Conservation (phyloP, 2,113 vertebrate genomes). For the Dasypus novemcinctus region DNA sequence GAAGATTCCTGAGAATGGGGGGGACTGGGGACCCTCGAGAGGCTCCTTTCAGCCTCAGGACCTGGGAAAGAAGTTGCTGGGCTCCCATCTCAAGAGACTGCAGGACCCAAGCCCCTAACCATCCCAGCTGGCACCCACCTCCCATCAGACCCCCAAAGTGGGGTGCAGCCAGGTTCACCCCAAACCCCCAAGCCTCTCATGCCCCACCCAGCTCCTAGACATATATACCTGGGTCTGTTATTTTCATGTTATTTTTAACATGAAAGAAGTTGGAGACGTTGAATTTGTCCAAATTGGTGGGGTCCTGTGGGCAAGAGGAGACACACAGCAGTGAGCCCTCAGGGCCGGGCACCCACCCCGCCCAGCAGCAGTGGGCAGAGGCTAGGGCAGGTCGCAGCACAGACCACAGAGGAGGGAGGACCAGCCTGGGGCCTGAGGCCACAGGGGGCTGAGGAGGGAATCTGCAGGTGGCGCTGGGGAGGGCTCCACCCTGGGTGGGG, state of each 20-base stretch:
- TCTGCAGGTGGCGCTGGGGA: neutral
- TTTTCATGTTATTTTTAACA: constrained; percentile 95
- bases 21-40: neutral
- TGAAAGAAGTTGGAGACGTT: constrained; percentile 97
- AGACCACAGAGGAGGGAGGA: too few relatives aligned
- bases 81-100: neutral
- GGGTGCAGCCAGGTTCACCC: neutral
- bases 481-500: neutral
- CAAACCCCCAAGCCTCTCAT: neutral
- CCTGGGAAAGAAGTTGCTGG: too few relatives aligned
- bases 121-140: neutral
- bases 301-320: constrained; percentile 86
- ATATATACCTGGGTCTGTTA: constrained; percentile 92
- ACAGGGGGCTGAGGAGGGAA: neutral
- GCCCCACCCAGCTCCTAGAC: neutral
- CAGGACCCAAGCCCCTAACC: neutral
- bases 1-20: neutral
- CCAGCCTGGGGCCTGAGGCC: rapidly evolving
- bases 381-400: too few relatives aligned
- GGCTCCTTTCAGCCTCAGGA: too few relatives aligned
- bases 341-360: neutral
- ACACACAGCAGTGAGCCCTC: neutral
- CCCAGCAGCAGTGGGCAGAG: neutral
- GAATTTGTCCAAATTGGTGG: constrained; percentile 98
- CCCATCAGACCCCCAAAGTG: too few relatives aligned